A percentile compares a stretch with the other conserved stretches of the same genome.
Conservation (phyloP, 2,113 vertebrate genomes). For the Plectropomus leopardus region DNA sequence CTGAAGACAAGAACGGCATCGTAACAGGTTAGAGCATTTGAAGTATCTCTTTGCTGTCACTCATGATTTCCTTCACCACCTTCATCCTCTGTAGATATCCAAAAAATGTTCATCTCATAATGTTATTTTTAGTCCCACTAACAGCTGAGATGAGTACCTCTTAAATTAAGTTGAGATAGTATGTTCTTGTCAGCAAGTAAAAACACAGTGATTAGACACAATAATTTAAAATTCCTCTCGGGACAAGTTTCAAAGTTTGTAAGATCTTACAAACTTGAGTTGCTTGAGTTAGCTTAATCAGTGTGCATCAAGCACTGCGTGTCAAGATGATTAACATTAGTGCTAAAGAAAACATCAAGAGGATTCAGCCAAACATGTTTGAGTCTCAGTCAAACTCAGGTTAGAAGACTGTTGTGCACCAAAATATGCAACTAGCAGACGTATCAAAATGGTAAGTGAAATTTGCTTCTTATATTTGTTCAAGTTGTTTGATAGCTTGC, state of each 20-base stretch:
- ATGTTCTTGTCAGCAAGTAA: neutral
- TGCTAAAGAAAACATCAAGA: too few relatives aligned
- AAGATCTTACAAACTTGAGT: too few relatives aligned
- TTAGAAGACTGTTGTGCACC: too few relatives aligned
- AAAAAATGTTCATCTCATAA: neutral
- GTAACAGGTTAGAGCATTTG: conserved; percentile 86
- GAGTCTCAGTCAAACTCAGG: too few relatives aligned
- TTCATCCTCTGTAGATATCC: neutral
- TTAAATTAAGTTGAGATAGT: neutral
- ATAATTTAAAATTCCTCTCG: conserved; percentile 27
- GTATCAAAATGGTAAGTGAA: too few relatives aligned
- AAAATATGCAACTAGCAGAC: too few relatives aligned
- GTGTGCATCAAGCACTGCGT: too few relatives aligned
- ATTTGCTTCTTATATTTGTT: too few relatives aligned
- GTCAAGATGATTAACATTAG: too few relatives aligned
- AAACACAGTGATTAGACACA: neutral
- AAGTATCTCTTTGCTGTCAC: neutral
- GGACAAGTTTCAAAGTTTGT: neutral
- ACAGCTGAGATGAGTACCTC: neutral
- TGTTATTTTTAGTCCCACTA: conserved; percentile 16
- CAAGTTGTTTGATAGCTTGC: too few relatives aligned
- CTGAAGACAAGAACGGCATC: conserved; percentile 93
- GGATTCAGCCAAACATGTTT: too few relatives aligned
- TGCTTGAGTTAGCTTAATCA: too few relatives aligned
- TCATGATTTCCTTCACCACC: neutral